phyloP scores from a whole-genome alignment of 2,888 invertebrate genomes.

The Caenorhabditis doughertyi region DNA sequence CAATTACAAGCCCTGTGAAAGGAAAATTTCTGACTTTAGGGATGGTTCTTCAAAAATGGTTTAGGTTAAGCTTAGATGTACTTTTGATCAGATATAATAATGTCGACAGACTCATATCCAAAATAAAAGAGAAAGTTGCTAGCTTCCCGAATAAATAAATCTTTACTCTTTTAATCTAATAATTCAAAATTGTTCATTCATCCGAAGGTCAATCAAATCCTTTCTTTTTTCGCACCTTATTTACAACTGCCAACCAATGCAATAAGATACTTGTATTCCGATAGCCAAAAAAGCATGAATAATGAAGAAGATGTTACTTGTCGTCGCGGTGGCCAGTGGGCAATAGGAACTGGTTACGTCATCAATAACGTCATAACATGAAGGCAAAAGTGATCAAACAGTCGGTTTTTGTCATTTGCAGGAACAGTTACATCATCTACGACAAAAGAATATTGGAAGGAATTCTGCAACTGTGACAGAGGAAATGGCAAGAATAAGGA shows the following conservation, averaged over 20 bases:
- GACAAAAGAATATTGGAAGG: conserved; percentile 46
- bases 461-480: conserved; percentile 38
- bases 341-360: conserved; percentile 49
- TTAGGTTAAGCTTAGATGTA: too few species aligned
- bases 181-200: conserved; percentile 47
- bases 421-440: conserved; percentile 50
- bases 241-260: conserved; percentile 23
- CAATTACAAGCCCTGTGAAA: too few species aligned
- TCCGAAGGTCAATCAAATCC: conserved; percentile 52
- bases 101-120: too few species aligned
- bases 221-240: conserved; percentile 7
- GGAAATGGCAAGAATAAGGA: conserved; percentile 43
- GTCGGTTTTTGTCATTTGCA: conserved; percentile 37
- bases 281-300: conserved; percentile 52
- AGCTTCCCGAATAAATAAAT: conserved; percentile 4
- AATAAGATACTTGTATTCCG: conserved; percentile 35
- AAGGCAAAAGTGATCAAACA: conserved; percentile 33
- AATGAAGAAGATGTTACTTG: conserved; percentile 50
- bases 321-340: conserved; percentile 16
- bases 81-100: too few species aligned
- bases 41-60: too few species aligned
- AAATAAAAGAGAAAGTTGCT: too few species aligned
- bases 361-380: conserved; percentile 39
- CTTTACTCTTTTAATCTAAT: background rate
- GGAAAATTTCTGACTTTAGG: too few species aligned